A percentile compares a stretch with the other conserved stretches of the same genome.
Conservation (phyloP, 2,113 vertebrate genomes). For the Carassius auratus region DNA sequence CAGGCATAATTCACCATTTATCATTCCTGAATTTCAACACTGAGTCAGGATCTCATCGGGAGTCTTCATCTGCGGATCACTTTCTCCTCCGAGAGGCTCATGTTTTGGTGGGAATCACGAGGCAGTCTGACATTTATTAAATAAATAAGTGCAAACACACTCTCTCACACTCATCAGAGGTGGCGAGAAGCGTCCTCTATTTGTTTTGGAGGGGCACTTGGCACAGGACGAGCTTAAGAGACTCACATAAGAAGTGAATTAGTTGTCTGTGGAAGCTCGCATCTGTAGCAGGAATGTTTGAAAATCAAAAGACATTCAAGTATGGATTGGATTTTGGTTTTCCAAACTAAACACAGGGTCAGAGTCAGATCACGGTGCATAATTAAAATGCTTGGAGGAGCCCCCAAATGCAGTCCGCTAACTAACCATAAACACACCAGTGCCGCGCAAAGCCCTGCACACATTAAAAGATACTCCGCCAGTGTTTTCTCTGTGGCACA, state of each 20-base stretch:
- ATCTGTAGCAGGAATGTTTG: constrained; percentile 60
- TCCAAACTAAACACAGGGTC: constrained; percentile 68
- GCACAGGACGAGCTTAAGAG: constrained; percentile 52
- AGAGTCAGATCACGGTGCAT: constrained; percentile 62
- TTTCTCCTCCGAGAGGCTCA: constrained; percentile 50
- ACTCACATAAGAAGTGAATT: constrained; percentile 61
- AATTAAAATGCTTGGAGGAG: constrained; percentile 66
- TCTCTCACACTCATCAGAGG: constrained; percentile 42
- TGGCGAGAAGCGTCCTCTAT: constrained; percentile 47
- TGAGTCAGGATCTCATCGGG: constrained; percentile 38
- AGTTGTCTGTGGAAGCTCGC: constrained; percentile 58
- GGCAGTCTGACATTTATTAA: constrained; percentile 44
- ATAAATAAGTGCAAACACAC: constrained; percentile 41
- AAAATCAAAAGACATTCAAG: constrained; percentile 66
- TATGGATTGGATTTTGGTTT: constrained; percentile 67
- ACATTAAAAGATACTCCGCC: constrained; percentile 51
- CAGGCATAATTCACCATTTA: constrained; percentile 47
- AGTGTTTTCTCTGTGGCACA: constrained; percentile 60
- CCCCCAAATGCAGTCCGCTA: constrained; percentile 58
- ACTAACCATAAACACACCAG: constrained; percentile 61
- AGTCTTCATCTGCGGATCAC: constrained; percentile 61
- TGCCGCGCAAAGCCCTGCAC: constrained; percentile 35
- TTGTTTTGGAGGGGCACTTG: constrained; percentile 62
- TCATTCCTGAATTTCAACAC: constrained; percentile 38
- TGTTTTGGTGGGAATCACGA: constrained; percentile 20